Evolutionary conservation across 2,797 vertebrate species (phyloP).

Genomic region (Liparis tanakae): DNA sequence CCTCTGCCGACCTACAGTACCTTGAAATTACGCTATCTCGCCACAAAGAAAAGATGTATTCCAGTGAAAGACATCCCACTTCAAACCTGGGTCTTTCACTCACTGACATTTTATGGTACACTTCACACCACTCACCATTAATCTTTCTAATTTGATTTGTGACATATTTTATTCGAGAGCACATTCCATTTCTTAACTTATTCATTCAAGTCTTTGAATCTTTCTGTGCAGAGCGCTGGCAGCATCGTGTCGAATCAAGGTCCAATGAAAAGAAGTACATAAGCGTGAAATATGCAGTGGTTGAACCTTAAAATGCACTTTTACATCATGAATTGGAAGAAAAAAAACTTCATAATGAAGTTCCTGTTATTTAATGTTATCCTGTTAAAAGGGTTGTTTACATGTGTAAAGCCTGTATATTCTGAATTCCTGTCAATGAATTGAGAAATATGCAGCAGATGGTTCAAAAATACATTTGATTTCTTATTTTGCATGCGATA

Average conservation of each 20-base stretch:
- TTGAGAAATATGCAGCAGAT: neutral
- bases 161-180: slow-evolving; percentile 48
- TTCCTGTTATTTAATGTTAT: slow-evolving; percentile 2
- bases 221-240: slow-evolving; percentile 26
- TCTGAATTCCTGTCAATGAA: neutral
- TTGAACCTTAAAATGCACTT: slow-evolving; percentile 26
- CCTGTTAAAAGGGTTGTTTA: neutral
- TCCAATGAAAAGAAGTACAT: slow-evolving; percentile 40
- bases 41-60: slow-evolving; percentile 48
- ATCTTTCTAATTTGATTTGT: slow-evolving; percentile 61
- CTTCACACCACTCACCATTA: slow-evolving; percentile 57
- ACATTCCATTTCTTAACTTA: slow-evolving; percentile 41
- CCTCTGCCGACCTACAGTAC: slow-evolving; percentile 35
- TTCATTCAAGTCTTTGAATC: slow-evolving; percentile 51
- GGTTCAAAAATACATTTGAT: neutral
- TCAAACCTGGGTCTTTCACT: slow-evolving; percentile 56
- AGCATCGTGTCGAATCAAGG: slow-evolving; percentile 38
- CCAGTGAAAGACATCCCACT: slow-evolving; percentile 34
- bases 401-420: slow-evolving; percentile 1
- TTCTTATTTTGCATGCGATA: neutral
- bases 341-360: neutral
- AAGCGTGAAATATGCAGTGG: slow-evolving; percentile 41
- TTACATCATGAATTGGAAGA: slow-evolving; percentile 2
- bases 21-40: slow-evolving; percentile 43
- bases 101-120: slow-evolving; percentile 61